Evolutionary conservation across 2,888 invertebrate genomes (phyloP).

Genomic region (Ormia ochracea): DNA sequence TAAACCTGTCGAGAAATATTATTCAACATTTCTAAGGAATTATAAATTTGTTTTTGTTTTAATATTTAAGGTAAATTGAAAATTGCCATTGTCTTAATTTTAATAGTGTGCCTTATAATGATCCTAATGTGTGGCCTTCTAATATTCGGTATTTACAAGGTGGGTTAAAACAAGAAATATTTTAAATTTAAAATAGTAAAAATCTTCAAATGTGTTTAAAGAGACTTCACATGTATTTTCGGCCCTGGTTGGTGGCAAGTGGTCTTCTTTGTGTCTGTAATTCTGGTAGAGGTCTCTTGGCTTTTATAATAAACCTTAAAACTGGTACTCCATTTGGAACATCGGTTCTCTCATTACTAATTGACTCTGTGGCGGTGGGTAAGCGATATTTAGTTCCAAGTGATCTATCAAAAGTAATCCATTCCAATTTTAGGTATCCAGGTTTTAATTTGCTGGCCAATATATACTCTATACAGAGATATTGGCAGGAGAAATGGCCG

Average conservation of each 20-base stretch:
- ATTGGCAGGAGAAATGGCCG: neutral
- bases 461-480: conserved; percentile 2
- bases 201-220: neutral
- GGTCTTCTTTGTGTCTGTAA: neutral
- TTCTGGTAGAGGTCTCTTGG: neutral
- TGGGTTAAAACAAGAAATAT: neutral
- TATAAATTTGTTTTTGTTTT: neutral
- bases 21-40: too few species aligned
- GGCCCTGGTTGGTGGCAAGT: conserved; percentile 3
- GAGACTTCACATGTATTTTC: neutral
- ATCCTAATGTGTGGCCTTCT: neutral
- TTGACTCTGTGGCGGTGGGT: neutral
- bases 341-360: neutral
- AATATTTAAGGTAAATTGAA: neutral
- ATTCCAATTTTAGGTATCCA: neutral
- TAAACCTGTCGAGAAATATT: too few species aligned
- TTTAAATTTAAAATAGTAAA: neutral
- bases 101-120: neutral
- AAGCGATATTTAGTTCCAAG: neutral
- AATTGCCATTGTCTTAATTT: neutral
- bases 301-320: neutral
- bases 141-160: conserved; percentile 1
- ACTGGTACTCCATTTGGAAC: neutral
- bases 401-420: neutral
- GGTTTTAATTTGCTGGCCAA: neutral